Percentiles rank a stretch among this genome's conserved stretches.
phyloP scores from a whole-genome alignment of 2,113 vertebrate genomes.

The Phyllopteryx taeniolatus region DNA sequence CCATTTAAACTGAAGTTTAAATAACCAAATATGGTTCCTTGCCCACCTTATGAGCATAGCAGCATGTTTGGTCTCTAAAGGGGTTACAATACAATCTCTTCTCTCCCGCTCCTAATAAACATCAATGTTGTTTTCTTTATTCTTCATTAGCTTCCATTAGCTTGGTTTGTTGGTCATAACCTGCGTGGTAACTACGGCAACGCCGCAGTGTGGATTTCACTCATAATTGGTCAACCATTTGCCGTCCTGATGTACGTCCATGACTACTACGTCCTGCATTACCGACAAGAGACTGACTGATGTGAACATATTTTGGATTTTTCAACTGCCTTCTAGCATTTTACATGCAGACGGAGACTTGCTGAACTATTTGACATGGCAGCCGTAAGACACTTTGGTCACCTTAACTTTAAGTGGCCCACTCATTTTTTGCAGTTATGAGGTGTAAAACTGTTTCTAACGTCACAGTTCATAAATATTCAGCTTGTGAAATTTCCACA shows the following conservation, averaged over 20 bases:
- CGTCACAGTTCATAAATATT: background rate
- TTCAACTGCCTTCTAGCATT: background rate
- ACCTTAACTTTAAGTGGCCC: background rate
- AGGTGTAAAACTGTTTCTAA: background rate
- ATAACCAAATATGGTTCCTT: background rate
- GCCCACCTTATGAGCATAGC: background rate
- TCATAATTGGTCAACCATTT: constrained; percentile 90
- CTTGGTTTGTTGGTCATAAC: constrained; percentile 81
- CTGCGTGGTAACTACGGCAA: constrained; percentile 88
- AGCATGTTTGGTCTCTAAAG: background rate
- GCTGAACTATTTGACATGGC: background rate
- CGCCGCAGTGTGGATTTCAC: constrained; percentile 85
- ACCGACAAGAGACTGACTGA: constrained; percentile 56
- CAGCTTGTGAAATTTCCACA: background rate
- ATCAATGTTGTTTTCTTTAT: constrained; percentile 2
- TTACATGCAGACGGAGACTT: background rate
- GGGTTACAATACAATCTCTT: background rate
- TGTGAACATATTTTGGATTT: background rate
- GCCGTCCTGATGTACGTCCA: constrained; percentile 93
- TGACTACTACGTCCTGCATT: constrained; percentile 87
- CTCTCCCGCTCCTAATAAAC: background rate
- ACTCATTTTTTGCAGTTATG: background rate
- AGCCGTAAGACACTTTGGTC: background rate
- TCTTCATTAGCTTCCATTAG: constrained; percentile 80
- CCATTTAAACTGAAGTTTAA: background rate